phyloP scores from a whole-genome alignment of 1,140 invertebrate genomes.

The Neodiprion virginianus region DNA sequence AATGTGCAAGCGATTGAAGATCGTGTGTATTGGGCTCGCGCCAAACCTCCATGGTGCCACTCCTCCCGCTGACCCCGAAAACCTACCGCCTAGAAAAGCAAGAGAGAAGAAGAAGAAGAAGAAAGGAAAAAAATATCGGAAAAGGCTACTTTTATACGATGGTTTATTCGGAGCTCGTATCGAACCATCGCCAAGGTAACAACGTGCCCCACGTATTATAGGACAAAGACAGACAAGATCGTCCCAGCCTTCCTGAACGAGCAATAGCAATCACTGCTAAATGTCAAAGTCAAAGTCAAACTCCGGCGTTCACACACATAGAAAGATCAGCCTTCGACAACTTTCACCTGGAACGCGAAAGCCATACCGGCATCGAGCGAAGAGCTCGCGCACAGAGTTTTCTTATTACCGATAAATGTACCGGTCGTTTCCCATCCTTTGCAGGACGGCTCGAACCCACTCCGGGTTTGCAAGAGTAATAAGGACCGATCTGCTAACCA shows the following conservation, averaged over 20 bases:
- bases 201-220: neutral
- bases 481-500: neutral
- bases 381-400: neutral
- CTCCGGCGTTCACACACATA: neutral
- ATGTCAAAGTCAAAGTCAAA: slow-evolving; percentile 3
- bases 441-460: neutral
- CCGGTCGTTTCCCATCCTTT: neutral
- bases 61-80: slow-evolving; percentile 57
- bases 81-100: slow-evolving; percentile 42
- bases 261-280: neutral
- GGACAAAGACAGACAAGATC: neutral
- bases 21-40: slow-evolving; percentile 53
- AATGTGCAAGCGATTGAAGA: slow-evolving; percentile 45
- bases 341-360: slow-evolving; percentile 5
- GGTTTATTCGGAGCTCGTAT: slow-evolving; percentile 28
- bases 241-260: neutral
- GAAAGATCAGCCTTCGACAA: neutral
- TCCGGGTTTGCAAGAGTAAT: neutral
- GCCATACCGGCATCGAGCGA: neutral
- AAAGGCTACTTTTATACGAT: slow-evolving; percentile 33
- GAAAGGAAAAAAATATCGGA: slow-evolving; percentile 26
- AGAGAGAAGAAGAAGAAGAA: slow-evolving; percentile 35
- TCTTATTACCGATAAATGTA: neutral
- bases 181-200: neutral
- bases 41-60: slow-evolving; percentile 54